Evolutionary conservation across 2,888 invertebrate genomes (phyloP), one percentile per base, ranked within the genome.

Genomic region (Chrysomela aeneicollis): DNA sequence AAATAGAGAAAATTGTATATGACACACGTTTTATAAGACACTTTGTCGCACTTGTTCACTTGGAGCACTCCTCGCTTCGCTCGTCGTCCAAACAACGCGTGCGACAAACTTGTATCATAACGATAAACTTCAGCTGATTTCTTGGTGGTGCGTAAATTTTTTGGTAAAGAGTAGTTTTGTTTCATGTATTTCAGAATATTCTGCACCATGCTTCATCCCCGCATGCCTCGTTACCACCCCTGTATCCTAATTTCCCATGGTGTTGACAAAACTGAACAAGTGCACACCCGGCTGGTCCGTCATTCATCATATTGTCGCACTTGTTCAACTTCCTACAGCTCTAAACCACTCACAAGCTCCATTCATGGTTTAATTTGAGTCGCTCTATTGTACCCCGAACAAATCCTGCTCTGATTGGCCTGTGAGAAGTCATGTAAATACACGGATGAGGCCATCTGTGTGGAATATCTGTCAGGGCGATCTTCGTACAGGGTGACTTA

Each of bases 221-320:
- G 4, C 15, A 42, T 42, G 42, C 42, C 4, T 42, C 15, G 42
- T 42, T 42, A 15, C 42, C 42, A 42, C 42, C 42, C 42, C 15
- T 10, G 12, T 42, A 42, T 15, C 42, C 15, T 15, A 42, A 42
- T 15, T 42, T 42, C 15, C 9, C 42, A 46, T n/a, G 12, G 57
- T 57, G 57, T 57, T 57, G 47, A 57, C 57, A 57, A 57, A 57
- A 57, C 22, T 57, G 47, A 72, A 58, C 64, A 64, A 64, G 64
- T 60, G 60, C 61, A 52, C 47, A 46, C 50, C 61, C 60, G 52
- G 57, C 64, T 64, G 64, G 64, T 51, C 26, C 46, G 51, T 63
- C 66, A 63, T 66, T 66, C 66, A 66, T 63, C 66, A 63, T 46
- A 42, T 52, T 17, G 32, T 35, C 52, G 63, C 63, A 63, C 66